Evolutionary conservation across 2,888 invertebrate genomes (phyloP).

Genomic region (Ophion costatus): DNA sequence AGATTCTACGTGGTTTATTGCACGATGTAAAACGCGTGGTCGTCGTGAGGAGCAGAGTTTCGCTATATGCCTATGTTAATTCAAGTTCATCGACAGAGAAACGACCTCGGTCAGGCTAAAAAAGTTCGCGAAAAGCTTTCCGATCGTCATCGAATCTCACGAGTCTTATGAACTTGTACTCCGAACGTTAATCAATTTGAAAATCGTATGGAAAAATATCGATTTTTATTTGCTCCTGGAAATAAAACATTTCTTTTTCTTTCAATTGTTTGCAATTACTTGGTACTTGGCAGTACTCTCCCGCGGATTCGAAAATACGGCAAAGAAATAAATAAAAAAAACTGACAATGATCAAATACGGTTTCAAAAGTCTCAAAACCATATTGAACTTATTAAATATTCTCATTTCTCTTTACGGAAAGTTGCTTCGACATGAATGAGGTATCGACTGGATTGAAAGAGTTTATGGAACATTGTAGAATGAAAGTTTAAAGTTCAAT

Average conservation of each 20-base stretch:
- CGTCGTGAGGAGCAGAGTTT: constrained; percentile 38
- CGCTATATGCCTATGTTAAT: constrained; percentile 3
- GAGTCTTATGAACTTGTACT: background rate
- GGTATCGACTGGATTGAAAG: too few relatives aligned
- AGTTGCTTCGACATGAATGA: too few relatives aligned
- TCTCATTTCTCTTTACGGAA: too few relatives aligned
- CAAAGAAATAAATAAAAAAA: too few relatives aligned
- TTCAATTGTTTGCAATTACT: too few relatives aligned
- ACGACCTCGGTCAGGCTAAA: constrained; percentile 38
- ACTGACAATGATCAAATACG: too few relatives aligned
- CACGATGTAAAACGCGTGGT: constrained; percentile 34
- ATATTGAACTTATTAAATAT: too few relatives aligned
- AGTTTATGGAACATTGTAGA: too few relatives aligned
- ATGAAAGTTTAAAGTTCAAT: too few relatives aligned
- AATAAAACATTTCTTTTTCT: background rate
- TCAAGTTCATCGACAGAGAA: constrained; percentile 53
- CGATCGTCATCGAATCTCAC: constrained; percentile 4
- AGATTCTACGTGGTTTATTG: constrained; percentile 25
- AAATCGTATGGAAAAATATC: background rate
- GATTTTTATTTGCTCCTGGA: background rate
- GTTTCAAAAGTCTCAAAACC: too few relatives aligned
- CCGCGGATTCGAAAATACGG: too few relatives aligned
- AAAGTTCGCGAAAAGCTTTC: constrained; percentile 15
- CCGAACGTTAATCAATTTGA: background rate
- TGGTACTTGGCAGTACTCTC: too few relatives aligned